Base-by-base conservation (phyloP, 2,888 invertebrate species). In the Piscicola geometra region DNA sequence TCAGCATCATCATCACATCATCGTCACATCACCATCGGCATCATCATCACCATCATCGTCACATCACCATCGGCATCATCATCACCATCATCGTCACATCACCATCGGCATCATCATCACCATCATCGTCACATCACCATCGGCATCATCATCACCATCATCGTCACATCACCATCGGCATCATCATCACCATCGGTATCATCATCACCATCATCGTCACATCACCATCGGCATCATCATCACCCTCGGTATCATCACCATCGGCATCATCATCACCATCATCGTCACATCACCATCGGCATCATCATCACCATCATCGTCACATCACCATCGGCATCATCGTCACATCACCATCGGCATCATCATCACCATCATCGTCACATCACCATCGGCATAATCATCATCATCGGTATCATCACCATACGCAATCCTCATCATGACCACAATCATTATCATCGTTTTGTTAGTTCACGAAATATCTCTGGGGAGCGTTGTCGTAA, bases 401-500 rank as follows among this genome's bases (percentile, higher is more conserved):
- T 56, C 25, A 56, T 25, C 60, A 5, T 56, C 60, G n/a, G 3
- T n/a, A 21, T 25, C 60, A 56, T 56, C 60, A 56, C n/a, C 60
- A 56, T 47, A 15, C 50, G 21, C 50, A 41, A 28, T 5, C 5
- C 28, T 72, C n/a, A 18, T 60, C 33, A 32, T 72, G 15, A 30
- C n/a, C 60, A 30, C 30, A 33, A 70, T 70, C 70, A 69, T 70
- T 41, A 32, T 41, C 36, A 70, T 70, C 70, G n/a, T 66, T 30
- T 28, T 30, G 9, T 28, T 28, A n/a, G n/a, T n/a, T n/a, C n/a
- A n/a, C n/a, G n/a, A n/a, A n/a, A n/a, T n/a, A n/a, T n/a, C n/a
- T n/a, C n/a, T n/a, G n/a, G n/a, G n/a, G n/a, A n/a, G n/a, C n/a
- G n/a, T n/a, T n/a, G n/a, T n/a, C n/a, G n/a, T n/a, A n/a, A n/a